These are phyloP conservation scores for Otocyon megalotis DNA, from an alignment of 2,113 vertebrate genomes.

Conservation along the genomic window DNA sequence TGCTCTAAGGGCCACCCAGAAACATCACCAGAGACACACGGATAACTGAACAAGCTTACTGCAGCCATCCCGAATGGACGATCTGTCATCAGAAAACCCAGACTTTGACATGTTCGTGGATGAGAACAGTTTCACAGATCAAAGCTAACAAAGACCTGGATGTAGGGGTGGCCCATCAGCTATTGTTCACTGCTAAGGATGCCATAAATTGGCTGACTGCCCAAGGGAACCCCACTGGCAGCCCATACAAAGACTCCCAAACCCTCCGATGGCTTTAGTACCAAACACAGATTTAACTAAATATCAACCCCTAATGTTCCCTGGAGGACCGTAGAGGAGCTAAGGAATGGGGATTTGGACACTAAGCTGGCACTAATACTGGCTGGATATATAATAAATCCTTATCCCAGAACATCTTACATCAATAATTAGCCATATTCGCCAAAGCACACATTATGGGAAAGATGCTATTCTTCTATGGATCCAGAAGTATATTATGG, in stretches of 20 bases:
- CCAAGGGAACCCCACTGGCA: background rate
- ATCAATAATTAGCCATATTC: background rate
- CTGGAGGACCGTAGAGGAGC: background rate
- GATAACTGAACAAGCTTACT: background rate
- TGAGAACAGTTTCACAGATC: background rate
- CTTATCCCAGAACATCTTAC: background rate
- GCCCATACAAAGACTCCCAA: background rate
- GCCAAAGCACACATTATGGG: background rate
- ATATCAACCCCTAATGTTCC: background rate
- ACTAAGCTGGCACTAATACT: background rate
- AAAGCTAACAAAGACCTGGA: background rate
- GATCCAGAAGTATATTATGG: background rate
- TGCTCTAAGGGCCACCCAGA: background rate
- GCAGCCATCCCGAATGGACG: accelerated
- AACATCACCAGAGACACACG: background rate
- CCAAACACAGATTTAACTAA: background rate
- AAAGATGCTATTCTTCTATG: background rate
- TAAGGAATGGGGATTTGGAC: background rate
- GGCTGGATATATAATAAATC: background rate
- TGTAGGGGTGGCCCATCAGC: background rate
- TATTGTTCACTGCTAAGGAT: background rate
- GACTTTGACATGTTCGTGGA: background rate
- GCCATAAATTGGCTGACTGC: background rate
- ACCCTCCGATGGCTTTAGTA: background rate
- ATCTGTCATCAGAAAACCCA: background rate